These are phyloP conservation scores for Varanus komodoensis DNA, from an alignment of 2,113 vertebrate species.

Conservation along the genomic window DNA sequence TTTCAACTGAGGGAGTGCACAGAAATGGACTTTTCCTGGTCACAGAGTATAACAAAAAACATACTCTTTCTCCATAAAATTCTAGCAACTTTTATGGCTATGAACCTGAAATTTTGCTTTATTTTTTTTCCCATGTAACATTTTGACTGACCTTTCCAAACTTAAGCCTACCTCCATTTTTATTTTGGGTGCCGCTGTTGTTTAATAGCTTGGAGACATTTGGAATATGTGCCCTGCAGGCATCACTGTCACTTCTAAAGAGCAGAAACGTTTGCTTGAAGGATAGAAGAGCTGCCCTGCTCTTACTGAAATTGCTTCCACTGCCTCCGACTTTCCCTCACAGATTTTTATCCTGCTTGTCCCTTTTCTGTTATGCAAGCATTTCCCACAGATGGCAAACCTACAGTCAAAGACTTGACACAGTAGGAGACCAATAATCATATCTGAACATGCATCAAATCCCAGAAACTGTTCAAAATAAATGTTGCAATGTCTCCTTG, in stretches of 20 bases:
- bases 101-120: not conserved
- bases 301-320: slow-evolving; percentile 54
- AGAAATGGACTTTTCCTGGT: not conserved
- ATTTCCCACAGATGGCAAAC: slow-evolving; percentile 52
- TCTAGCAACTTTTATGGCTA: not conserved
- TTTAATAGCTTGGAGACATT: not conserved
- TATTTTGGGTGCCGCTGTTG: not conserved
- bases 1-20: not conserved
- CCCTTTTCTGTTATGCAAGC: slow-evolving; percentile 48
- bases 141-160: not conserved
- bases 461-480: slow-evolving; percentile 30
- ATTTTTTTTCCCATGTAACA: not conserved
- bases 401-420: slow-evolving; percentile 46
- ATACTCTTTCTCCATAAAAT: not conserved
- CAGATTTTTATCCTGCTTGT: slow-evolving; percentile 47
- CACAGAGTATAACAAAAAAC: not conserved
- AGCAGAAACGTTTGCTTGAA: slow-evolving; percentile 24
- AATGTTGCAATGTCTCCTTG: slow-evolving; percentile 36
- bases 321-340: slow-evolving; percentile 65
- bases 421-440: slow-evolving; percentile 56
- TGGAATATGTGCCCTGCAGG: slow-evolving; percentile 5
- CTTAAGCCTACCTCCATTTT: not conserved
- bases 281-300: slow-evolving; percentile 29
- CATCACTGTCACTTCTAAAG: slow-evolving; percentile 43
- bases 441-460: slow-evolving; percentile 41